Evolutionary conservation across 1,140 invertebrate species (phyloP).

Genomic region (Oryzaephilus surinamensis): DNA sequence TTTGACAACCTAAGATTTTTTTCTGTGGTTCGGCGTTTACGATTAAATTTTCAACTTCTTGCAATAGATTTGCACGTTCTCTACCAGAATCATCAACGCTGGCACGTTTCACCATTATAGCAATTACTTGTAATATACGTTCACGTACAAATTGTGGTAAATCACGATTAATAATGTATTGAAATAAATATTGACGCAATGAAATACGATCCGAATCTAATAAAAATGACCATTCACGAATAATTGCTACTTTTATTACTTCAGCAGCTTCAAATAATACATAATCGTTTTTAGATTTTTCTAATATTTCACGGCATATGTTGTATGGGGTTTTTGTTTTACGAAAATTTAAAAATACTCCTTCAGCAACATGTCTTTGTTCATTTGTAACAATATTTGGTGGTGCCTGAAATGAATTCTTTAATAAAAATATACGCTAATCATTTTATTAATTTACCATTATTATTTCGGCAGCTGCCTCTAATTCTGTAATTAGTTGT

Average conservation of each 20-base stretch:
- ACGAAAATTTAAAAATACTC: conserved; percentile 67
- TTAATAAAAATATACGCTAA: conserved; percentile 7
- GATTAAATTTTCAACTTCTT: conserved; percentile 63
- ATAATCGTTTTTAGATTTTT: conserved; percentile 67
- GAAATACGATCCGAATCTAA: conserved; percentile 54
- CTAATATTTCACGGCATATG: conserved; percentile 70
- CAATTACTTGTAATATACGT: conserved; percentile 64
- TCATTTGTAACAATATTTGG: conserved; percentile 66
- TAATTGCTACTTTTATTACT: conserved; percentile 70
- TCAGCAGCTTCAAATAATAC: conserved; percentile 79
- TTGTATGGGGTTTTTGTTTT: conserved; percentile 74
- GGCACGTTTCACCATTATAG: conserved; percentile 75
- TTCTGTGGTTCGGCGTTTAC: conserved; percentile 49
- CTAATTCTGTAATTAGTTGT: conserved; percentile 28
- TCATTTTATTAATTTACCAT: conserved; percentile 22
- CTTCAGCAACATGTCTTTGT: conserved; percentile 68
- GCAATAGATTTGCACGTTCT: conserved; percentile 57
- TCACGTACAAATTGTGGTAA: conserved; percentile 51
- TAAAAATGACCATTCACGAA: conserved; percentile 70
- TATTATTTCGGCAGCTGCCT: conserved; percentile 30
- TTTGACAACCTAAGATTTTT: conserved; percentile 66
- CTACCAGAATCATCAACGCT: conserved; percentile 60
- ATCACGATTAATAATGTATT: conserved; percentile 59
- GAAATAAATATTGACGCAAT: conserved; percentile 67
- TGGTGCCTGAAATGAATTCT: conserved; percentile 54